These are phyloP conservation scores for Epirrhoe tristata DNA, from an alignment of 2,888 invertebrate species.

Conservation along the genomic window DNA sequence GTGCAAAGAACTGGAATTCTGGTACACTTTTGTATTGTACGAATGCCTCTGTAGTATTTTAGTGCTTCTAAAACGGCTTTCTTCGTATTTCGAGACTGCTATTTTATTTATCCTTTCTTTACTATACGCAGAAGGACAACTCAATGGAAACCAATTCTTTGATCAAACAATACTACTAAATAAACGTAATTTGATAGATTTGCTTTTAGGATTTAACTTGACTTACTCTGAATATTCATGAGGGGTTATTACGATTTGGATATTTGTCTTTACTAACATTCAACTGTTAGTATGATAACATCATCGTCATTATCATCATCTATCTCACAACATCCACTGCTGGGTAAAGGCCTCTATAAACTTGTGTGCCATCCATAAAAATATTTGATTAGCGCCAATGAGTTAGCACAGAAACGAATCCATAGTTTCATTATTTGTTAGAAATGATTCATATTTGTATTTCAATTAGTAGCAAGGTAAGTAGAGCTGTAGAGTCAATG, in stretches of 20 bases:
- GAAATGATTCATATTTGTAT: constrained; percentile 31
- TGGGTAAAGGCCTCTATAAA: too few species aligned
- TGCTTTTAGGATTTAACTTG: constrained; percentile 15
- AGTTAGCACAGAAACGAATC: neutral
- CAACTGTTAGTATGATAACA: neutral
- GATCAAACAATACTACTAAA: constrained; percentile 35
- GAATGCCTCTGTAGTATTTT: constrained; percentile 33
- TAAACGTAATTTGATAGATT: constrained; percentile 29
- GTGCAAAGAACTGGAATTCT: constrained; percentile 40
- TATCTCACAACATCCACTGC: too few species aligned
- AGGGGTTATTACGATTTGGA: constrained; percentile 17
- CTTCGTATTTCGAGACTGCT: constrained; percentile 34
- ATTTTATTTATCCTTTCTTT: constrained; percentile 35
- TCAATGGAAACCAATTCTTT: constrained; percentile 38
- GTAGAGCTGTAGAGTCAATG: constrained; percentile 36
- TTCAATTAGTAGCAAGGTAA: constrained; percentile 28
- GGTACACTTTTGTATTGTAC: constrained; percentile 33
- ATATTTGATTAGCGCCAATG: neutral
- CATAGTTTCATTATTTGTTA: constrained; percentile 4
- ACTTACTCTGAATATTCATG: constrained; percentile 26
- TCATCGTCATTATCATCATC: too few species aligned
- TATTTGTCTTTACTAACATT: constrained; percentile 12
- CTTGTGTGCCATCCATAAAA: too few species aligned
- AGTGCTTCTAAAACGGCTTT: constrained; percentile 38
- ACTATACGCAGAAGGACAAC: constrained; percentile 34